Evolutionary conservation across 2,888 invertebrate genomes (phyloP).

Genomic region (Achlya flavicornis): DNA sequence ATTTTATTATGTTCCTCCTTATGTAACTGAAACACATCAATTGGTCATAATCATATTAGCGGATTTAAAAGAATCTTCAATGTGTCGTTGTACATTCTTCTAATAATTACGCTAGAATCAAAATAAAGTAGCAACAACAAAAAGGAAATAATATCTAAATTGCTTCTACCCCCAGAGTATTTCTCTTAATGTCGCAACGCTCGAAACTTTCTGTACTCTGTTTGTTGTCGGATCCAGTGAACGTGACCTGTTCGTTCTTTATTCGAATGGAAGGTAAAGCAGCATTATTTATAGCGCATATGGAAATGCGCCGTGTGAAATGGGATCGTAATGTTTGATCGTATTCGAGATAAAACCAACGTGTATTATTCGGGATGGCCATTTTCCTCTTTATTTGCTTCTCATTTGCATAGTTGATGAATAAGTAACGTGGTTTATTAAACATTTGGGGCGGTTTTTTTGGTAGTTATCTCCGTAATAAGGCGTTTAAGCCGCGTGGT

Average conservation of each 20-base stretch:
- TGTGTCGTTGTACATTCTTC: neutral
- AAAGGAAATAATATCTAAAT: neutral
- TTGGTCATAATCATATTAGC: no score
- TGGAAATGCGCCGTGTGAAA: conserved; percentile 66
- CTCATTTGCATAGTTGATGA: conserved; percentile 70
- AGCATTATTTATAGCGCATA: conserved; percentile 68
- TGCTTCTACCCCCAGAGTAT: neutral
- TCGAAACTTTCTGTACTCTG: neutral
- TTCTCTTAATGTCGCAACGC: neutral
- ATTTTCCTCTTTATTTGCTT: conserved; percentile 69
- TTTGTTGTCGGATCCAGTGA: conserved; percentile 32
- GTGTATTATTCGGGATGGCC: conserved; percentile 54
- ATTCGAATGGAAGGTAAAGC: conserved; percentile 58
- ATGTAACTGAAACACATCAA: no score
- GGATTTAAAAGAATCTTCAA: neutral
- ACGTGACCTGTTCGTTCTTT: conserved; percentile 35
- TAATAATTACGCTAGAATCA: neutral
- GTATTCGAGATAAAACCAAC: conserved; percentile 66
- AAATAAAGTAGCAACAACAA: neutral
- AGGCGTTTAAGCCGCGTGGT: neutral
- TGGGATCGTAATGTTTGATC: conserved; percentile 73
- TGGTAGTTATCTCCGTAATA: conserved; percentile 25
- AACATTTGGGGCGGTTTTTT: conserved; percentile 37
- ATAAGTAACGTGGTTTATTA: conserved; percentile 56
- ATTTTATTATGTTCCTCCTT: no score